Base-by-base conservation (phyloP, 2,113 vertebrate species). In the Coregonus clupeaformis region DNA sequence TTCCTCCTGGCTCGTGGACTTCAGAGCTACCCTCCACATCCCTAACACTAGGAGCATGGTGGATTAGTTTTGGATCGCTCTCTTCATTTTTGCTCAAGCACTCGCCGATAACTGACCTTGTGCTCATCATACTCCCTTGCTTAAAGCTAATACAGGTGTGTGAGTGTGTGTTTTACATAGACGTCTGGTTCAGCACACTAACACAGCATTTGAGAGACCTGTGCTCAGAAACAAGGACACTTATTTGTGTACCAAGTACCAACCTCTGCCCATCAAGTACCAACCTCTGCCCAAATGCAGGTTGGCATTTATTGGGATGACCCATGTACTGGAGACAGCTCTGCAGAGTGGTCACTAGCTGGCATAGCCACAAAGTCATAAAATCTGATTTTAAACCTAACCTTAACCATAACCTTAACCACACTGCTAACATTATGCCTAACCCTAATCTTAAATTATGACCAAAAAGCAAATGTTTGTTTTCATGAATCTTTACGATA, bases 41-140 rank as follows among this genome's bases (percentile, higher is more conserved):
- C 82, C 88, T 90, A 91, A 90, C 84, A 76, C 80, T 71, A 82
- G 78, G 80, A 69, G 82, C 82, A 81, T 77, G 84, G 70, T 86
- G 82, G 80, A 89, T 77, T 80, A 66, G 68, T 85, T 80, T 84
- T 85, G 86, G 82, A 82, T 67, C 80, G 82, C 79, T 32, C 68
- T 85, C 16, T 16, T 14, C 4, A 52, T 52, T 16, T 86, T 82
- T 82, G 55, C 74, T 79, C 72, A 83, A 77, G 68, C 76, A 72
- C 79, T 72, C 77, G 75, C 75, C 76, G 75, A 86, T 84, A 80
- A 90, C 79, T 65, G 85, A 4, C 47, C 12, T 52, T 52, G 14
- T 52, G 4, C 49, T 69, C 81, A 82, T 78, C 82, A 84, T 85
- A 29, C 73, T 75, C 80, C 82, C 84, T 84, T 84, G 80, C 76